Evolutionary conservation across 2,888 invertebrate species (phyloP), one percentile per base, ranked within the genome.

Genomic region (Zygaena filipendulae): DNA sequence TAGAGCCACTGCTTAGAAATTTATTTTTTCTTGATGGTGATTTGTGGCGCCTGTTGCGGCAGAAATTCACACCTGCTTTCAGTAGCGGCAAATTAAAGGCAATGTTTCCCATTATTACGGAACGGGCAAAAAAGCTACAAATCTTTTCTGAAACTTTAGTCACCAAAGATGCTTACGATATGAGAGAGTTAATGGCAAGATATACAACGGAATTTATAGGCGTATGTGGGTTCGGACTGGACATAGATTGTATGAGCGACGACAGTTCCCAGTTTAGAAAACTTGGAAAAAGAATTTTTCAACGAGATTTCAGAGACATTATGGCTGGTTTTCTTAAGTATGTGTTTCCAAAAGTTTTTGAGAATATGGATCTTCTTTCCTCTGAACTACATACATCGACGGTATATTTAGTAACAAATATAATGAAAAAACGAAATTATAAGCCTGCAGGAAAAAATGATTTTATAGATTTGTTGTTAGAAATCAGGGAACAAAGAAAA

Each of bases 201-300:
- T 77, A 70, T 21, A 74, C 74, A 1, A 74, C 71, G 3, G 75
- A 75, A 36, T 70, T 74, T 33, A 74, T 75, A 6, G 75, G 75
- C 3, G 68, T 55, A 1, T 74, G 74, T 39, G 74, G 67, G 8
- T 77, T 77, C 38, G 75, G 75, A 8, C 59, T 77, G 3, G 52
- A 72, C 28, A 69, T 63, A 57, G 69, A 74, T 31, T 40, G 71
- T 2, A 42, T 75, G 10, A 52, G 41, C 19, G 56, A 67, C 11
- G 69, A 71, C 43, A 63, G 69, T 30, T 72, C 72, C 0, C 55
- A 64, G 24, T 77, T 75, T 25, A 53, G 70, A 36, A 60, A 53
- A 47, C 43, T 77, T 7, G 75, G 75, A 2, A 62, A 52, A 39
- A 51, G 68, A 29, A 72, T 77, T 30, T 74, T 77, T 23, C 34